Base-by-base conservation (phyloP, 2,113 vertebrate species). In the Eretmodus cyanostictus region DNA sequence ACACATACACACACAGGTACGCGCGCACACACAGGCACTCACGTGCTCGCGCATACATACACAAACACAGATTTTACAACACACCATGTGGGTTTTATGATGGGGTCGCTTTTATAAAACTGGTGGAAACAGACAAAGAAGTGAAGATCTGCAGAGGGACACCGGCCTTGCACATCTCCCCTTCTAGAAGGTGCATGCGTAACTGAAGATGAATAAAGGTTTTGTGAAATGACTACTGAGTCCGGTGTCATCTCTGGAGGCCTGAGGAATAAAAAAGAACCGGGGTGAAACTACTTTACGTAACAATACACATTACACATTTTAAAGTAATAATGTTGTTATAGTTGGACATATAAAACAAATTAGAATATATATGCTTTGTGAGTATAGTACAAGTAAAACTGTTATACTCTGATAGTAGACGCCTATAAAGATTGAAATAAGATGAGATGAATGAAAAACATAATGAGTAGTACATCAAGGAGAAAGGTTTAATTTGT, bases 31-130 rank as follows among this genome's bases (percentile, higher is more conserved):
- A 14, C 54, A 57, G 12, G 12, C 24, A 57, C 54, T 57, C 54
- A 57, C 12, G 1, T 57, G 3, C 54, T 57, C 12, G 7, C 0
- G 7, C 12, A 57, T 14, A 14, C 24, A 29, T 1, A 57, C 24
- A 59, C 55, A 59, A 12, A 54, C 51, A 54, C 51, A 54, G 55
- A 57, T 9, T 31, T 59, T 59, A 17, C 55, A 29, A 31, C 14
- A 59, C 27, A 31, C 27, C 27, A 17, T 31, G 55, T 59, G 55
- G 55, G 27, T 59, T 59, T 59, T 2, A 59, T 16, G 8, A 59
- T 29, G 55, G 55, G 55, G 55, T 59, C 55, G 8, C 55, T 59
- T 59, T 16, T 59, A 31, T 59, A 59, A 59, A 59, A 59, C 55
- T 31, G 14, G 55, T 59, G 27, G 27, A 59, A 59, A 31, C 27